Conservation (phyloP, 2,888 invertebrate genomes). For the Agriopis leucophaearia region DNA sequence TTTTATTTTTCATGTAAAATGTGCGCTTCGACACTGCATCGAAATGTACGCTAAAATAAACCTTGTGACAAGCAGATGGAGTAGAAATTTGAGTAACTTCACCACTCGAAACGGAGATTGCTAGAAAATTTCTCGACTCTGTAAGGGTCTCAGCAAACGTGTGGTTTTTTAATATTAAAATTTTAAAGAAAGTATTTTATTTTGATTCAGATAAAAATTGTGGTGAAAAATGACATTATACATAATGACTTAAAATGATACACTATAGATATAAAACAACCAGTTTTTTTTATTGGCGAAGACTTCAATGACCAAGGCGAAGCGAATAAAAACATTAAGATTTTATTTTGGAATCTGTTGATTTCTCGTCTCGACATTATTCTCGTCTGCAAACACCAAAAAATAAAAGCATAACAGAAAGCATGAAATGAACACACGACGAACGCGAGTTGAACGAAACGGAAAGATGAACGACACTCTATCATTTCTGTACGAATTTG, state of each 20-base stretch:
- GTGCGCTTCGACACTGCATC: conserved; percentile 50
- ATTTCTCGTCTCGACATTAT: neutral
- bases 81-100: conserved; percentile 39
- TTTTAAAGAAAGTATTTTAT: neutral
- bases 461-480: conserved; percentile 12
- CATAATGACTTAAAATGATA: no score
- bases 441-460: conserved; percentile 13
- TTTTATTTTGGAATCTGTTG: no score
- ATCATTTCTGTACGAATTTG: conserved; percentile 18
- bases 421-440: conserved; percentile 26
- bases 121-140: conserved; percentile 56
- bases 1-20: conserved; percentile 64
- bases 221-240: no score
- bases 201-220: neutral
- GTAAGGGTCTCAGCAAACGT: conserved; percentile 48
- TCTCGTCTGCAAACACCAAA: conserved; percentile 12
- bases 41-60: conserved; percentile 37
- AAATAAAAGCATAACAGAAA: conserved; percentile 18
- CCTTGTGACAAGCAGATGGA: conserved; percentile 34
- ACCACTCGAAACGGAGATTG: conserved; percentile 46
- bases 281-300: no score
- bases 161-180: conserved; percentile 24
- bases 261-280: no score
- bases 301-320: no score
- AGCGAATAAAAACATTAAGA: no score